Evolutionary conservation across 1,140 invertebrate species (phyloP).

Genomic region (Mizuhopecten yessoensis): DNA sequence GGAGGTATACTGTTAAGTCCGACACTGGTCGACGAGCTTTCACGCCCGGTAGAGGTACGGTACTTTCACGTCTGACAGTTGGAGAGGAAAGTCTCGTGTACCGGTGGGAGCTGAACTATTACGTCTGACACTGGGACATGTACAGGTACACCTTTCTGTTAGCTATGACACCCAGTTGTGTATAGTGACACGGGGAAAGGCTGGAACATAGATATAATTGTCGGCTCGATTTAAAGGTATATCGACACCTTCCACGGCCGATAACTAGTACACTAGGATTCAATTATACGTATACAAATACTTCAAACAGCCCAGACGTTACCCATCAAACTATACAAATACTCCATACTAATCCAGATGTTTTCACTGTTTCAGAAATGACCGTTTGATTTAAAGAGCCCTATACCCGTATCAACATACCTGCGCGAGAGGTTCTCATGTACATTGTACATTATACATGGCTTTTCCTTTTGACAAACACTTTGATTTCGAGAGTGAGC

Average conservation of each 20-base stretch:
- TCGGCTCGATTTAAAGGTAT: not conserved
- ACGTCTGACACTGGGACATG: not conserved
- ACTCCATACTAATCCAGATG: not conserved
- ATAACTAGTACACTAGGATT: not conserved
- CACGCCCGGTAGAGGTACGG: no score
- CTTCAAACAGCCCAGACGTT: not conserved
- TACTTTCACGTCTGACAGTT: not conserved
- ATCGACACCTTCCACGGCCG: constrained; percentile 6
- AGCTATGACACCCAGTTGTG: not conserved
- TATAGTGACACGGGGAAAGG: no score
- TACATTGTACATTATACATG: no score
- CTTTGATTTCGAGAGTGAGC: no score
- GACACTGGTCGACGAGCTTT: no score
- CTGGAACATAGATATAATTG: not conserved
- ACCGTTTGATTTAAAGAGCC: no score
- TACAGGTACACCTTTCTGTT: not conserved
- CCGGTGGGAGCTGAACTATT: not conserved
- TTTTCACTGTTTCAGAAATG: not conserved
- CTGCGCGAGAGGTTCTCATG: no score
- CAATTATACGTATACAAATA: constrained; percentile 20
- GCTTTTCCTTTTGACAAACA: no score
- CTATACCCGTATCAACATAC: no score
- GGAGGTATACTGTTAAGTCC: no score
- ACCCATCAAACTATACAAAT: not conserved
- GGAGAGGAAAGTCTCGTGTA: not conserved